These are phyloP conservation scores for Podocnemis expansa DNA, from an alignment of 2,113 vertebrate species.

Conservation along the genomic window DNA sequence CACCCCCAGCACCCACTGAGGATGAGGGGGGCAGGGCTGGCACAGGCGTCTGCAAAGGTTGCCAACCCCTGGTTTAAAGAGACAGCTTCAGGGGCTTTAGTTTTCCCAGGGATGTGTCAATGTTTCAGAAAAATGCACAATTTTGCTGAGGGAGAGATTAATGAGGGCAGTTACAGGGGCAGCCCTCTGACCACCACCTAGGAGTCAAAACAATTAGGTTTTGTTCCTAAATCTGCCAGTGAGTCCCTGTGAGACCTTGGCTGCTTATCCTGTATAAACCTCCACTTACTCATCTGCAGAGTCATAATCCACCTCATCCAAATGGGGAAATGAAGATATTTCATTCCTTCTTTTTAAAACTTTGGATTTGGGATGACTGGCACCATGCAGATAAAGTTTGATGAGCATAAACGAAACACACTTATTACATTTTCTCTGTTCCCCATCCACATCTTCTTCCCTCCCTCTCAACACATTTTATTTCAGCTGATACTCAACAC, in stretches of 20 bases:
- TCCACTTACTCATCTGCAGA: conserved; percentile 25
- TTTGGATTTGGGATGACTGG: background rate
- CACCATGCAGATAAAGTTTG: background rate
- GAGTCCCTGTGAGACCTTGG: conserved; percentile 36
- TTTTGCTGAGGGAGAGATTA: background rate
- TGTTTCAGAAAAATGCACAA: rapidly evolving
- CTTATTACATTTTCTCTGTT: background rate
- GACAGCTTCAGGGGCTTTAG: background rate
- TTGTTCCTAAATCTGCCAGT: conserved; percentile 47
- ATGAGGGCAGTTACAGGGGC: background rate
- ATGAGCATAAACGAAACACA: too few relatives aligned
- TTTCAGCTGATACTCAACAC: background rate
- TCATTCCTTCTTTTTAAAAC: background rate
- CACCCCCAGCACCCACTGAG: too few relatives aligned
- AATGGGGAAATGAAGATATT: background rate
- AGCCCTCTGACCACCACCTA: background rate
- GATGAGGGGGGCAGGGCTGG: too few relatives aligned
- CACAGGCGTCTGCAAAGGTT: too few relatives aligned
- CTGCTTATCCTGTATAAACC: conserved; percentile 12
- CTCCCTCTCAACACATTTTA: background rate
- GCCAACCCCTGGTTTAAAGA: too few relatives aligned
- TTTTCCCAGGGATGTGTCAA: background rate
- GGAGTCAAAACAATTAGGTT: conserved; percentile 36
- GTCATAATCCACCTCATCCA: conserved; percentile 9
- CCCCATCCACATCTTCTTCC: background rate